Conservation (phyloP, 2,888 invertebrate genomes). For the Phalangium opilio region DNA sequence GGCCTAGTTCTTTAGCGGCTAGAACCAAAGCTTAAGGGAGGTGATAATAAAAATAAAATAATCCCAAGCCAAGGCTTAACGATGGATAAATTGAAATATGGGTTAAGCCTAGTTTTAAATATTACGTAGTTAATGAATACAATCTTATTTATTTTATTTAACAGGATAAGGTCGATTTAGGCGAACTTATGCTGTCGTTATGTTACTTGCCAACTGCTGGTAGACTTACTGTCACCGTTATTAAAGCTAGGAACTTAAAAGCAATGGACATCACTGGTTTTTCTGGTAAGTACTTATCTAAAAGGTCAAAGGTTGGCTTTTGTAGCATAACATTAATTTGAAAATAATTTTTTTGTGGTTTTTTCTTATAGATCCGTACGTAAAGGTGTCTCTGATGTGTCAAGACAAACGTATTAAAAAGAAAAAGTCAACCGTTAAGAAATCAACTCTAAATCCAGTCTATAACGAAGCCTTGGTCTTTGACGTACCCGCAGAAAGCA, state of each 20-base stretch:
- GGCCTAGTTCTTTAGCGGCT: too few relatives aligned
- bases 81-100: too few relatives aligned
- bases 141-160: conserved; percentile 17
- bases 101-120: too few relatives aligned
- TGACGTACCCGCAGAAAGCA: conserved; percentile 67
- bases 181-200: conserved; percentile 78
- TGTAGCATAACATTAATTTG: too few relatives aligned
- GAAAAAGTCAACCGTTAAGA: conserved; percentile 79
- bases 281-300: conserved; percentile 48
- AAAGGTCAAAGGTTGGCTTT: too few relatives aligned
- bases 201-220: conserved; percentile 84
- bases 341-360: conserved; percentile 10
- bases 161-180: conserved; percentile 70
- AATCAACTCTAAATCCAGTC: conserved; percentile 68
- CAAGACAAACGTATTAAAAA: conserved; percentile 80
- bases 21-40: too few relatives aligned
- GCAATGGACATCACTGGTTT: conserved; percentile 89
- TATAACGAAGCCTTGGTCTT: conserved; percentile 89
- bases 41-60: too few relatives aligned
- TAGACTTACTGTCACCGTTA: conserved; percentile 71
- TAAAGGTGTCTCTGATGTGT: conserved; percentile 74
- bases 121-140: too few relatives aligned
- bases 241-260: conserved; percentile 77
- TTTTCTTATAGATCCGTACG: conserved; percentile 91
- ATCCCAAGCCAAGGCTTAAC: too few relatives aligned